A percentile compares a stretch with the other conserved stretches of the same genome.
These are phyloP conservation scores for Tragelaphus scriptus DNA, from an alignment of 2,113 vertebrate species.

Conservation along the genomic window DNA sequence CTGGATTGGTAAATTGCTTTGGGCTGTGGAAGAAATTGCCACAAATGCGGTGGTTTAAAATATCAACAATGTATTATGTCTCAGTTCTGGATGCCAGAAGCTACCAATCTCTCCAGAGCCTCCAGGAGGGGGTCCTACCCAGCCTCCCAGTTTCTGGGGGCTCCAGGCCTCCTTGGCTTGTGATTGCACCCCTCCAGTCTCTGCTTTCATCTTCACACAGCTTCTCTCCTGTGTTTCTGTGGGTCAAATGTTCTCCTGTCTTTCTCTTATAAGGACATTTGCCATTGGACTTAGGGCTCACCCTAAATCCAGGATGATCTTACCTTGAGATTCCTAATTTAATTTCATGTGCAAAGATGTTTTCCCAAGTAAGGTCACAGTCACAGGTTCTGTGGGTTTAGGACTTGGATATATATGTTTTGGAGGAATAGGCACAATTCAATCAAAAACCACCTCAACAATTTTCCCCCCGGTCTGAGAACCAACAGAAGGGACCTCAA, in stretches of 20 bases:
- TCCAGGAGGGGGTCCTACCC: neutral
- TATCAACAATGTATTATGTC: neutral
- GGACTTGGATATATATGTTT: neutral
- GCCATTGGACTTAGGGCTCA: neutral
- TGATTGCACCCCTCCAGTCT: fast-evolving
- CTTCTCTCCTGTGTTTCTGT: neutral
- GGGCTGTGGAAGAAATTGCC: neutral
- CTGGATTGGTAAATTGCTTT: neutral
- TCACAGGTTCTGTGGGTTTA: neutral
- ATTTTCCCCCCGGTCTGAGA: fast-evolving
- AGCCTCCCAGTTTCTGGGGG: too few relatives aligned
- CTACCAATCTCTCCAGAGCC: neutral
- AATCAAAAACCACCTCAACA: neutral
- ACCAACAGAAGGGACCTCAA: neutral
- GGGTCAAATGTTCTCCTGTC: neutral
- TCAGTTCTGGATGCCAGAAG: neutral
- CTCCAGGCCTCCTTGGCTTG: neutral
- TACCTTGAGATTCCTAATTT: neutral
- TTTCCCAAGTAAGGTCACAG: neutral
- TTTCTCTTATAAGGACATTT: neutral
- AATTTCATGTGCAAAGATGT: neutral
- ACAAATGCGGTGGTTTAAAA: neutral
- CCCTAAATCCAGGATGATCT: neutral
- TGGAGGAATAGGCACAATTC: neutral
- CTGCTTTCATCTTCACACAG: neutral